Percentiles rank a stretch among this genome's conserved stretches.
Conservation (phyloP, 2,888 invertebrate species). For the Lysandra bellargus region DNA sequence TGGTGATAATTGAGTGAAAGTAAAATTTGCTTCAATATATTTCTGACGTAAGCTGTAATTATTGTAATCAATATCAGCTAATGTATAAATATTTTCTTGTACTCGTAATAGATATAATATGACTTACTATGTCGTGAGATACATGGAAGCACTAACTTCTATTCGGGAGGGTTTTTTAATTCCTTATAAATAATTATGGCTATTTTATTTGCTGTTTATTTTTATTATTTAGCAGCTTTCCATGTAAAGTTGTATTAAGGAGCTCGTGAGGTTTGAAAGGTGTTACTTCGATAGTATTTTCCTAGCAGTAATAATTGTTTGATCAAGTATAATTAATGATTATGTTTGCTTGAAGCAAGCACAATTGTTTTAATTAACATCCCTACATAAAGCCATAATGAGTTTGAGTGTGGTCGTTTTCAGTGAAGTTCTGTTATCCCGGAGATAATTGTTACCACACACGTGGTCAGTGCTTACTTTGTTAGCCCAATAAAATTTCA, state of each 20-base stretch:
- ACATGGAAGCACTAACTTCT: not conserved
- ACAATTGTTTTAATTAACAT: not conserved
- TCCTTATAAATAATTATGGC: too few relatives aligned
- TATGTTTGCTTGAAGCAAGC: not conserved
- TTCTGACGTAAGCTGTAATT: slow-evolving; percentile 7
- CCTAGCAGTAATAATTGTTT: not conserved
- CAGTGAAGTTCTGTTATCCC: not conserved
- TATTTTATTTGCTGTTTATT: too few relatives aligned
- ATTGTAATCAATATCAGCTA: not conserved
- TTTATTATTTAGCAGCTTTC: not conserved
- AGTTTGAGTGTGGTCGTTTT: not conserved
- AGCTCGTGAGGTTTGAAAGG: too few relatives aligned
- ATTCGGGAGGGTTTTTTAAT: too few relatives aligned
- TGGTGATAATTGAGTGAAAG: slow-evolving; percentile 16
- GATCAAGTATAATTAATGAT: not conserved
- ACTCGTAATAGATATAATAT: not conserved
- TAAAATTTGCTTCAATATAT: slow-evolving; percentile 15
- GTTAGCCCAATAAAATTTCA: not conserved
- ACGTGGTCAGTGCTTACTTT: not conserved
- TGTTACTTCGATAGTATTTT: not conserved
- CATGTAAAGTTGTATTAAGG: not conserved
- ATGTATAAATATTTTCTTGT: not conserved
- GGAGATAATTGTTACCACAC: not conserved
- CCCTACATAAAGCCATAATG: not conserved
- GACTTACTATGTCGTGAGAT: not conserved